A percentile compares a stretch with the other conserved stretches of the same genome.
Conservation (phyloP, 37 sponge, comb jelly and placozoan genomes). For the Chondrilla cf. caribensis region DNA sequence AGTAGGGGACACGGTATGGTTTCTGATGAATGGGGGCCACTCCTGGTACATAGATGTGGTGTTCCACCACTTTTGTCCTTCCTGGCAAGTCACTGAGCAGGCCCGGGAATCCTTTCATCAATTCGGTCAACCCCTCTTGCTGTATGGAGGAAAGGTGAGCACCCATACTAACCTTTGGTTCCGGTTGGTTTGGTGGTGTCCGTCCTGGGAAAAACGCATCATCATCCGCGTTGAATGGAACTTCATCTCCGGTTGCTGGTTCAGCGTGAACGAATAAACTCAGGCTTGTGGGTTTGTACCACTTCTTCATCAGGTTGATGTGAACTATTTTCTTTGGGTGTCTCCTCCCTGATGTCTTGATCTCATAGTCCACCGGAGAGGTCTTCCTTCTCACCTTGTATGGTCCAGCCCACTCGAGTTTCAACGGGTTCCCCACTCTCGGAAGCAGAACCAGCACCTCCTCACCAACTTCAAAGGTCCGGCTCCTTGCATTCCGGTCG, state of each 20-base stretch:
- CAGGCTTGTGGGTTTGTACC: too few relatives aligned
- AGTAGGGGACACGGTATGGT: slow-evolving; percentile 40
- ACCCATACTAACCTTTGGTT: neutral
- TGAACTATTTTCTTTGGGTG: too few relatives aligned
- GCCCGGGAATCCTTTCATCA: neutral
- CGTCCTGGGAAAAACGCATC: neutral
- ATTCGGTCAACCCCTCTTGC: neutral
- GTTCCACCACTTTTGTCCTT: slow-evolving; percentile 28
- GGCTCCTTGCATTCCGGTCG: neutral
- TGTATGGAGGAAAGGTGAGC: neutral
- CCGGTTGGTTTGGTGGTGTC: neutral
- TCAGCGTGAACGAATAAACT: too few relatives aligned
- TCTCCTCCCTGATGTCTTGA: too few relatives aligned
- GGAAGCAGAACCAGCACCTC: slow-evolving; percentile 18
- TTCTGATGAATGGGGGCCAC: slow-evolving; percentile 5
- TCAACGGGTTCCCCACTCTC: neutral
- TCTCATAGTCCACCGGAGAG: neutral
- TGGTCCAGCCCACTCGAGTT: neutral
- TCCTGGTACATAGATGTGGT: slow-evolving; percentile 9
- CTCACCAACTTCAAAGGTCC: neutral
- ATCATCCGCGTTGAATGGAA: too few relatives aligned
- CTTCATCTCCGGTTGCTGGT: too few relatives aligned
- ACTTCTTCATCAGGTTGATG: too few relatives aligned
- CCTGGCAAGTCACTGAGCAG: slow-evolving; percentile 26
- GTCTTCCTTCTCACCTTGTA: neutral